These are phyloP conservation scores for Psephotus haematonotus DNA, from an alignment of 2,113 vertebrate species.

Conservation along the genomic window DNA sequence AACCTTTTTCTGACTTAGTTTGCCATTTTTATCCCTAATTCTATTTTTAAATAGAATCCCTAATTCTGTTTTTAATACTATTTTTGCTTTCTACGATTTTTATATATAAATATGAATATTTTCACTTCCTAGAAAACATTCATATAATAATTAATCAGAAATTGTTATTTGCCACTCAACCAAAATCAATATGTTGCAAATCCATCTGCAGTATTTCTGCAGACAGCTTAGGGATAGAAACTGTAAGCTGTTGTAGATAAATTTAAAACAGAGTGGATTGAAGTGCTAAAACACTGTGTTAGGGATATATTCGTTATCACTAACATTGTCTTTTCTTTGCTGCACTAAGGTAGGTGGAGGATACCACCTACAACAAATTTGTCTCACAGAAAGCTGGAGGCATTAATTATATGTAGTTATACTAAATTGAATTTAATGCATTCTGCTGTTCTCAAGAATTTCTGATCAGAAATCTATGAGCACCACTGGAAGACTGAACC, in stretches of 20 bases:
- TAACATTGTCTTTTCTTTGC: background rate
- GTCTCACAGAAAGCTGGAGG: background rate
- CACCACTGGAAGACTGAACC: background rate
- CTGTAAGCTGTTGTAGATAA: background rate
- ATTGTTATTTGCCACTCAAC: background rate
- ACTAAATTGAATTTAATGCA: background rate
- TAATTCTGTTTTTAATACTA: background rate
- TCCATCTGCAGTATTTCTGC: background rate
- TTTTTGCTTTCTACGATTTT: background rate
- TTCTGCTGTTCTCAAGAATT: background rate
- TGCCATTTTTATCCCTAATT: background rate
- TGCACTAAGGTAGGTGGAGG: background rate
- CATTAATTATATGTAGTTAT: background rate
- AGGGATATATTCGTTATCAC: background rate
- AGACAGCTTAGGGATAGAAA: background rate
- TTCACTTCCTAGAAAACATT: background rate
- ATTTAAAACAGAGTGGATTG: background rate
- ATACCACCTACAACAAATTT: background rate
- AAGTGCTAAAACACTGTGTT: background rate
- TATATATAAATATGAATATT: background rate
- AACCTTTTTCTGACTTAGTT: background rate
- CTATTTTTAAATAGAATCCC: background rate
- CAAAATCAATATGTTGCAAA: background rate
- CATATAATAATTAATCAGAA: background rate
- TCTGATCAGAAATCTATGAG: background rate